A percentile compares a stretch with the other conserved stretches of the same genome.
phyloP scores from a whole-genome alignment of 1,140 invertebrate species.

The Bombus sibiricus region DNA sequence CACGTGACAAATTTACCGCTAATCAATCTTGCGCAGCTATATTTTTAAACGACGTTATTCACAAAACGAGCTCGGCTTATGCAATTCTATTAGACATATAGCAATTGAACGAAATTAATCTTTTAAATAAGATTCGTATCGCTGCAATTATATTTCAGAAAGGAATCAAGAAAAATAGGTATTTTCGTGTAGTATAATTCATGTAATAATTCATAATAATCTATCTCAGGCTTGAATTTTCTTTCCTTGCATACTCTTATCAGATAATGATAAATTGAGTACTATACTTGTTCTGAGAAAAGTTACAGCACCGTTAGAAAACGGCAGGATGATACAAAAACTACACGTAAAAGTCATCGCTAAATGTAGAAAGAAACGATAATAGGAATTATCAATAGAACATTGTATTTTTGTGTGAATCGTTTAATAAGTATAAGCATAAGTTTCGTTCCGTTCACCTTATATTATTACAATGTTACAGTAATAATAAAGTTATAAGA shows the following conservation, averaged over 20 bases:
- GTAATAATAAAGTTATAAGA: too few species aligned
- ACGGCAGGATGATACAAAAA: not conserved
- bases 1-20: slow-evolving; percentile 16
- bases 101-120: too few species aligned
- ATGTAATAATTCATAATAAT: not conserved
- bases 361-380: not conserved
- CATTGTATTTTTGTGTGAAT: not conserved
- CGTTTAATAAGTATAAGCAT: not conserved
- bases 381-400: not conserved
- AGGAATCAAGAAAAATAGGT: not conserved
- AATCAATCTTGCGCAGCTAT: not conserved
- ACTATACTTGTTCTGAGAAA: not conserved
- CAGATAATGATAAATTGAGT: not conserved
- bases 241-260: not conserved
- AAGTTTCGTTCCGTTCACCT: not conserved
- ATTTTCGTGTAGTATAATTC: too few species aligned
- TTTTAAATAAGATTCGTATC: not conserved
- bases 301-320: not conserved
- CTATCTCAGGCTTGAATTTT: not conserved
- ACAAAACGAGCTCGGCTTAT: too few species aligned
- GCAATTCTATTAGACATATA: too few species aligned
- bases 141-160: not conserved
- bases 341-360: not conserved
- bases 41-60: not conserved
- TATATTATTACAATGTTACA: too few species aligned